Evolutionary conservation across 2,888 invertebrate species (phyloP).

Genomic region (Tridacna gigas): DNA sequence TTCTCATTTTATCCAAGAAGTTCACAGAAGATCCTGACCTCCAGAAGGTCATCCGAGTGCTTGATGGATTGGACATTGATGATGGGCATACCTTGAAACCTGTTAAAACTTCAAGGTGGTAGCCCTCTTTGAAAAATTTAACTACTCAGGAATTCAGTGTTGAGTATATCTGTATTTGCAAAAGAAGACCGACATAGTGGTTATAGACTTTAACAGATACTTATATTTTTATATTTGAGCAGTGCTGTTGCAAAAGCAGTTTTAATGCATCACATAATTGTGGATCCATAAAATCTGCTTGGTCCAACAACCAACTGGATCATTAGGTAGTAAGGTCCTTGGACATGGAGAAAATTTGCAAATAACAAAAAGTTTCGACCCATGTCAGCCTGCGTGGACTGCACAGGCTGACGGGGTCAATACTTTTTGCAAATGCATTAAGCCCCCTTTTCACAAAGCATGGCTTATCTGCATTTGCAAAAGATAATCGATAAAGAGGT

Average conservation of each 20-base stretch:
- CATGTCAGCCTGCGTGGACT: too few species aligned
- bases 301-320: too few species aligned
- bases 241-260: background rate
- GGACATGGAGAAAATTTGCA: too few species aligned
- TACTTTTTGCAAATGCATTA: too few species aligned
- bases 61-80: constrained; percentile 45
- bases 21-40: constrained; percentile 31
- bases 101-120: constrained; percentile 41
- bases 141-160: background rate
- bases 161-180: background rate
- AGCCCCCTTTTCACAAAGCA: too few species aligned
- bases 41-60: constrained; percentile 33
- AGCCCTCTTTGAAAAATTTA: background rate
- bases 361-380: too few species aligned
- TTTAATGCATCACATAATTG: background rate
- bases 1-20: constrained; percentile 15
- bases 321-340: too few species aligned
- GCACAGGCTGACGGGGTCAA: too few species aligned
- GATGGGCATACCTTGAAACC: constrained; percentile 31
- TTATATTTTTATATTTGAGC: background rate
- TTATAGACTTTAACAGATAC: background rate
- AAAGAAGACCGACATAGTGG: background rate
- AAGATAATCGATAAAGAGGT: too few species aligned
- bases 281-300: background rate
- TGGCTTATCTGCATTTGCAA: too few species aligned